These are phyloP conservation scores for Anomalospiza imberbis DNA, from an alignment of 2,797 vertebrate genomes.

Conservation along the genomic window DNA sequence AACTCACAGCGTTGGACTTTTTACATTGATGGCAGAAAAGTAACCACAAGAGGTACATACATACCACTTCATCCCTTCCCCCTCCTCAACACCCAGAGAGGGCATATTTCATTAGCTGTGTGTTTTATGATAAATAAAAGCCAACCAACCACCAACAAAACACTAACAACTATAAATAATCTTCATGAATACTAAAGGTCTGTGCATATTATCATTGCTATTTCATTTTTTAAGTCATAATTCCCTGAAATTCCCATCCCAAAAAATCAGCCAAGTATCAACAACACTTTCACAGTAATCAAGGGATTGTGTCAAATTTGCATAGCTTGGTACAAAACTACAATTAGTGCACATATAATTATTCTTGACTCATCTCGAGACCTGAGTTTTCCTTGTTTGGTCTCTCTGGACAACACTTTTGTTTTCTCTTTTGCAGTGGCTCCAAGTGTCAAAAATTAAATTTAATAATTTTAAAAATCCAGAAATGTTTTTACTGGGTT, in stretches of 20 bases:
- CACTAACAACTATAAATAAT: neutral
- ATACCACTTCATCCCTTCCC: neutral
- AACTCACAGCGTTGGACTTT: neutral
- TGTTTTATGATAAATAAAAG: neutral
- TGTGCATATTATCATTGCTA: neutral
- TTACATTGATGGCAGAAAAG: neutral
- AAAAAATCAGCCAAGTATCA: neutral
- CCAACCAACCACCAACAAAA: neutral
- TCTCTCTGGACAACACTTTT: neutral
- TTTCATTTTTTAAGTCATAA: neutral
- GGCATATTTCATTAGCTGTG: neutral
- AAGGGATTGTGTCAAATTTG: rapidly evolving
- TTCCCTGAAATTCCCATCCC: neutral
- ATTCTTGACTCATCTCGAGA: neutral
- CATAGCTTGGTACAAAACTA: neutral
- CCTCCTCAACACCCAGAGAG: neutral
- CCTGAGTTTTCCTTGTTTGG: neutral
- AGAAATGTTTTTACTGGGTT: neutral
- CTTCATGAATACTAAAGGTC: rapidly evolving
- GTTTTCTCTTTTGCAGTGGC: neutral
- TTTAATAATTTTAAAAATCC: neutral
- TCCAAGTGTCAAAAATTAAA: neutral
- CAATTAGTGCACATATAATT: neutral
- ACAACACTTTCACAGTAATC: neutral
- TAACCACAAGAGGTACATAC: neutral